Conservation (phyloP, 2,888 invertebrate species). For the Drosophila subquinaria region DNA sequence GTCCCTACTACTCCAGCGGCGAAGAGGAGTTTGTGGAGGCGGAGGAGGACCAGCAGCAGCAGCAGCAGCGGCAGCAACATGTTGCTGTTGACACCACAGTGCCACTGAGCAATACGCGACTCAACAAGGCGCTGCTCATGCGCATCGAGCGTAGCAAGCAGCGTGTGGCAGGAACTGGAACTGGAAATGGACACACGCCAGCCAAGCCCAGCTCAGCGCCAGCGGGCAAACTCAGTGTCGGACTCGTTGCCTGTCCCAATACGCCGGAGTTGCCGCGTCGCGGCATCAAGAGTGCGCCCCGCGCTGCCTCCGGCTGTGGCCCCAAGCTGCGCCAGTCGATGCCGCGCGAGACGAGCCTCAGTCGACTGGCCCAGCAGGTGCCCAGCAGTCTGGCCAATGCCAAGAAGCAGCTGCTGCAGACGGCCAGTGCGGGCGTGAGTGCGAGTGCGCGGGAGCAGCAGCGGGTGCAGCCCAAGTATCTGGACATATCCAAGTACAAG, state of each 20-base stretch:
- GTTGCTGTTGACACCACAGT: slow-evolving; percentile 33
- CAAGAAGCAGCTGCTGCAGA: slow-evolving; percentile 85
- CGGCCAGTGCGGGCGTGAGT: slow-evolving; percentile 69
- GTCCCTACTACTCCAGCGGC: slow-evolving; percentile 83
- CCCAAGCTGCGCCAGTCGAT: slow-evolving; percentile 83
- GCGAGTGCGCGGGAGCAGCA: slow-evolving; percentile 48
- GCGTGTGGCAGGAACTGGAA: slow-evolving; percentile 70
- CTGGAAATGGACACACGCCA: slow-evolving; percentile 46
- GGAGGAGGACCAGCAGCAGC: slow-evolving; percentile 50
- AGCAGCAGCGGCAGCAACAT: slow-evolving; percentile 25
- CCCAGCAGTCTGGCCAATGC: slow-evolving; percentile 85
- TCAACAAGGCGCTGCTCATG: slow-evolving; percentile 91
- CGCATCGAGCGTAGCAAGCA: slow-evolving; percentile 86
- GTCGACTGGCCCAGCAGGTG: slow-evolving; percentile 84
- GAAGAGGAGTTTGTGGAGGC: slow-evolving; percentile 75
- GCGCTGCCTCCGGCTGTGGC: slow-evolving; percentile 55
- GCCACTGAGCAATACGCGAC: slow-evolving; percentile 87
- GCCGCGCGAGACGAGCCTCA: slow-evolving; percentile 85
- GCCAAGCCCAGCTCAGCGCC: slow-evolving; percentile 84
- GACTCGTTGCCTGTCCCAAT: slow-evolving; percentile 86
- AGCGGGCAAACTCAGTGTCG: slow-evolving; percentile 63
- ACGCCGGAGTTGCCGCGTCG: slow-evolving; percentile 87
- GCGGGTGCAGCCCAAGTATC: slow-evolving; percentile 86
- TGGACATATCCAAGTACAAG: slow-evolving; percentile 89
- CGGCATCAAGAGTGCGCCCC: slow-evolving; percentile 78